phyloP scores from a whole-genome alignment of 2,113 vertebrate species.

The Damaliscus lunatus region DNA sequence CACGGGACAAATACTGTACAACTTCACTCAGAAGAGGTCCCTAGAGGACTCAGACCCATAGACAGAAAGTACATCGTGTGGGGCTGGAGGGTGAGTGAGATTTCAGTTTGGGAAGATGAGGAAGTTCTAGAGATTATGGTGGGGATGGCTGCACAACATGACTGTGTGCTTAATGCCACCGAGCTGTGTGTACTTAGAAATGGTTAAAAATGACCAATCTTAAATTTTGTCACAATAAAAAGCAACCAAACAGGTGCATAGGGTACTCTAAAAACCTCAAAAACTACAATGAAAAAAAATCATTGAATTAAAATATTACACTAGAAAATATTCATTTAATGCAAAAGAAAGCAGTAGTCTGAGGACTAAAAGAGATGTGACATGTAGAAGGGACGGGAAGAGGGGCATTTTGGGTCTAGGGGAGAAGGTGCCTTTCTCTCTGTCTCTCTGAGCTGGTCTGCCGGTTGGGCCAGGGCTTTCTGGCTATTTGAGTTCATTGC shows the following conservation, averaged over 20 bases:
- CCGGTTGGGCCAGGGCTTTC: background rate
- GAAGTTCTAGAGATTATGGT: background rate
- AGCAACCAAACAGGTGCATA: background rate
- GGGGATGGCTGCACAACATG: background rate
- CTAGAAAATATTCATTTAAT: background rate
- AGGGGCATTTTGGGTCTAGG: background rate
- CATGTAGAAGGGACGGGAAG: background rate
- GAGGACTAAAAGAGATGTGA: background rate
- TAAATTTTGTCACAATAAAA: background rate
- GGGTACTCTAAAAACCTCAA: background rate
- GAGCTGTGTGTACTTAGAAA: background rate
- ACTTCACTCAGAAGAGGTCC: background rate
- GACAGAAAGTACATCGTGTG: background rate
- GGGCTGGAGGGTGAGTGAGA: background rate
- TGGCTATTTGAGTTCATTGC: background rate
- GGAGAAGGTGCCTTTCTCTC: background rate
- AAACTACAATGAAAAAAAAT: background rate
- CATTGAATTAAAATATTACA: background rate
- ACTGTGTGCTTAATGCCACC: background rate
- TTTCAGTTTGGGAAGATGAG: background rate
- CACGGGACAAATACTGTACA: background rate
- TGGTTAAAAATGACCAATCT: background rate
- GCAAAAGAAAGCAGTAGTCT: background rate
- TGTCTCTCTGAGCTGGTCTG: background rate
- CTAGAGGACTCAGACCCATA: background rate